Percentiles rank a stretch among this genome's conserved stretches.
Evolutionary conservation across 2,888 invertebrate species (phyloP).

Genomic region (Mythimna pallens): DNA sequence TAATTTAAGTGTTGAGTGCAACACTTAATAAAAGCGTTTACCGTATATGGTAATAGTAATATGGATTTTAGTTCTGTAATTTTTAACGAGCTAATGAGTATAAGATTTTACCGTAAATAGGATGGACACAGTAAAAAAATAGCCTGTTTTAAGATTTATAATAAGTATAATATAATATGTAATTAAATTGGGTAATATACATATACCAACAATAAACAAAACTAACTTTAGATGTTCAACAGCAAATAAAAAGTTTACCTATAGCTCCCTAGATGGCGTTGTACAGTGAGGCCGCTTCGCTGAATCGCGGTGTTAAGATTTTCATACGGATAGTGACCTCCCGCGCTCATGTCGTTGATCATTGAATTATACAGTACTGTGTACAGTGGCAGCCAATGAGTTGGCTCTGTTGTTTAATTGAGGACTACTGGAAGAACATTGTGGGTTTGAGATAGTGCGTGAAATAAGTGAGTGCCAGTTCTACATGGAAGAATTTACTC

Average conservation of each 20-base stretch:
- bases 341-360: neutral
- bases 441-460: neutral
- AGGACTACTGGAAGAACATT: no score
- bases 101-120: no score
- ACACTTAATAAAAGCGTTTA: no score
- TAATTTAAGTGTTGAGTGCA: no score
- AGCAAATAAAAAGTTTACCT: conserved; percentile 25
- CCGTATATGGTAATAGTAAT: no score
- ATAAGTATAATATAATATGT: no score
- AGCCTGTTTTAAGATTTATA: no score
- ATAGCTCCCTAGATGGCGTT: conserved; percentile 53
- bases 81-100: no score
- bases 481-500: no score
- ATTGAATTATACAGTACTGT: accelerated
- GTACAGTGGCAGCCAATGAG: conserved; percentile 22
- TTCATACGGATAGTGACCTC: conserved; percentile 30
- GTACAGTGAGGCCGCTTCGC: conserved; percentile 14
- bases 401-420: conserved; percentile 28
- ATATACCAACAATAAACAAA: neutral
- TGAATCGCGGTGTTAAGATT: conserved; percentile 59
- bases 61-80: no score
- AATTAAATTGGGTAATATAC: no score
- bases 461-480: neutral
- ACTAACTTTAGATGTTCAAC: neutral
- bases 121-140: no score